These are phyloP conservation scores for Nebria brevicollis DNA, from an alignment of 2,888 invertebrate species.

Conservation along the genomic window DNA sequence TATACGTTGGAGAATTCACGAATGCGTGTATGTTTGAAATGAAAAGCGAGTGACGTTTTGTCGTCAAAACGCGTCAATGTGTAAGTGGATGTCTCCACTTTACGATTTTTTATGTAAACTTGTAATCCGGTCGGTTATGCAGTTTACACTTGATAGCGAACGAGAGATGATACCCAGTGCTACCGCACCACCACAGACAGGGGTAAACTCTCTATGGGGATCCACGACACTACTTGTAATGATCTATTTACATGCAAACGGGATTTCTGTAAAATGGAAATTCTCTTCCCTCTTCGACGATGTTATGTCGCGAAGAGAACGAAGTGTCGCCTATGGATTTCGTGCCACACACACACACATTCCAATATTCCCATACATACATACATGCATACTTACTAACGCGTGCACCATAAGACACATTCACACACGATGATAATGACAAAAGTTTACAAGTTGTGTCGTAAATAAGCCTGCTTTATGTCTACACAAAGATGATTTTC, in stretches of 20 bases:
- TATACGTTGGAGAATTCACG: too few species aligned
- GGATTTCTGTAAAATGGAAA: slow-evolving; percentile 65
- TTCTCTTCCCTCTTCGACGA: slow-evolving; percentile 49
- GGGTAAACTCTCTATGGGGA: slow-evolving; percentile 16
- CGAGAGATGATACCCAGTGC: background rate
- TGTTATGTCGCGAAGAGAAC: slow-evolving; percentile 34
- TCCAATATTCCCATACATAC: background rate
- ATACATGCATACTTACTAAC: background rate
- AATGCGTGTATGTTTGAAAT: background rate
- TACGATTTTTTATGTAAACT: slow-evolving; percentile 38
- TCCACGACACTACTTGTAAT: slow-evolving; percentile 59
- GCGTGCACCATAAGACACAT: too few species aligned
- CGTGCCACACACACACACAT: background rate
- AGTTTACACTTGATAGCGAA: slow-evolving; percentile 31
- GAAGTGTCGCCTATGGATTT: slow-evolving; percentile 37
- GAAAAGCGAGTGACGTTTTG: background rate
- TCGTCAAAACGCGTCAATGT: slow-evolving; percentile 3
- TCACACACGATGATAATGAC: background rate
- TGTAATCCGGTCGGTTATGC: slow-evolving; percentile 40
- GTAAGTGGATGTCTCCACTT: slow-evolving; percentile 19
- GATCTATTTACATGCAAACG: slow-evolving; percentile 69
- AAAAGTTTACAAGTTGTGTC: slow-evolving; percentile 13
- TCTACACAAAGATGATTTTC: background rate
- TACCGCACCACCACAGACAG: background rate
- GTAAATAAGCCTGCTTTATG: background rate